These are phyloP conservation scores for Limanda limanda DNA, from an alignment of 2,113 vertebrate genomes.

Conservation along the genomic window DNA sequence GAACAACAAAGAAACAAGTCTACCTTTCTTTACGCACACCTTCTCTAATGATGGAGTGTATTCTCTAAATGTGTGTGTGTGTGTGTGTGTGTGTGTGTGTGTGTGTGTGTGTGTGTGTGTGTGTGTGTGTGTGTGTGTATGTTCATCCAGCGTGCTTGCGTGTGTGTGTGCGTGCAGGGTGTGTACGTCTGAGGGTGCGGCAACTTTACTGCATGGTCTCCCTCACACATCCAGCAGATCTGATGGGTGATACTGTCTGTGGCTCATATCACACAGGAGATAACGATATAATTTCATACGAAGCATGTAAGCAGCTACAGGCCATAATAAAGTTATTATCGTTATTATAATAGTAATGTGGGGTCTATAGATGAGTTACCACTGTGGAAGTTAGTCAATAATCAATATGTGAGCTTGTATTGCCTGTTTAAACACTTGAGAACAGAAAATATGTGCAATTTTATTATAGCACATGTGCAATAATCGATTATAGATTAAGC, in stretches of 20 bases:
- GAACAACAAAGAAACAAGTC: conserved; percentile 45
- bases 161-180: conserved; percentile 56
- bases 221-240: conserved; percentile 54
- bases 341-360: neutral
- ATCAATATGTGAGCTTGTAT: conserved; percentile 21
- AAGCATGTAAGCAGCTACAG: conserved; percentile 4
- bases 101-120: conserved; percentile 21
- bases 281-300: neutral
- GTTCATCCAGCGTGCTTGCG: conserved; percentile 40
- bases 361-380: neutral
- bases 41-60: conserved; percentile 36
- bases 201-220: conserved; percentile 74
- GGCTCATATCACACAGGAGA: neutral
- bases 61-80: conserved; percentile 10
- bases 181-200: conserved; percentile 76
- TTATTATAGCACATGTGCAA: neutral
- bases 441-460: neutral
- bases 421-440: neutral
- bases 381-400: conserved; percentile 17
- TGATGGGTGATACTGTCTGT: conserved; percentile 20
- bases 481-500: neutral
- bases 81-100: conserved; percentile 8
- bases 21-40: conserved; percentile 11
- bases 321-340: conserved; percentile 21
- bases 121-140: conserved; percentile 29